Conservation (phyloP, 2,888 invertebrate genomes). For the Parnassius mnemosyne region DNA sequence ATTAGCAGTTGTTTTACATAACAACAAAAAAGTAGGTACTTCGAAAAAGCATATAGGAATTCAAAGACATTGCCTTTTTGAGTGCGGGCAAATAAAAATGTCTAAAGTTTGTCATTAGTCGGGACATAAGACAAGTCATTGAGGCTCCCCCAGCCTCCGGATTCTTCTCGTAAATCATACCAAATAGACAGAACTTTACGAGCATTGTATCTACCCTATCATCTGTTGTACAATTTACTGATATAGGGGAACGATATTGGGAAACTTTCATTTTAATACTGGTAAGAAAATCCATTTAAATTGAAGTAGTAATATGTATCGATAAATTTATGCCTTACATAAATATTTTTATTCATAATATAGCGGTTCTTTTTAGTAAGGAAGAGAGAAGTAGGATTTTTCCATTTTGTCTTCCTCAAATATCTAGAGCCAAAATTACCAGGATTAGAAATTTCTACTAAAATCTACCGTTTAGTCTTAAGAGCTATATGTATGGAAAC, state of each 20-base stretch:
- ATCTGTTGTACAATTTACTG: constrained; percentile 24
- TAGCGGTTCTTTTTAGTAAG: too few relatives aligned
- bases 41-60: too few relatives aligned
- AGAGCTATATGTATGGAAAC: too few relatives aligned
- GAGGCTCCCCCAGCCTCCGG: constrained; percentile 15
- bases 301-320: neutral
- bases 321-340: neutral
- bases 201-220: constrained; percentile 28
- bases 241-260: constrained; percentile 23
- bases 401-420: too few relatives aligned
- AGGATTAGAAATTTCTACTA: too few relatives aligned
- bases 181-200: constrained; percentile 27
- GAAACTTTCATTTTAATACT: constrained; percentile 10
- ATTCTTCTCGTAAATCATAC: constrained; percentile 24
- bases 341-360: neutral
- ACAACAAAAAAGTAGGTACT: too few relatives aligned
- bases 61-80: too few relatives aligned
- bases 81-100: constrained; percentile 1
- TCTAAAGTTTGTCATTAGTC: constrained; percentile 22
- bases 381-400: too few relatives aligned
- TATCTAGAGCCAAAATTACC: too few relatives aligned
- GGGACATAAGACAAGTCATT: constrained; percentile 25
- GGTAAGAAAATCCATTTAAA: constrained; percentile 7
- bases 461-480: too few relatives aligned
- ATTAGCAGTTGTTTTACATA: too few relatives aligned